Evolutionary conservation across 2,888 invertebrate species (phyloP).

Genomic region (Limnephilus rhombicus): DNA sequence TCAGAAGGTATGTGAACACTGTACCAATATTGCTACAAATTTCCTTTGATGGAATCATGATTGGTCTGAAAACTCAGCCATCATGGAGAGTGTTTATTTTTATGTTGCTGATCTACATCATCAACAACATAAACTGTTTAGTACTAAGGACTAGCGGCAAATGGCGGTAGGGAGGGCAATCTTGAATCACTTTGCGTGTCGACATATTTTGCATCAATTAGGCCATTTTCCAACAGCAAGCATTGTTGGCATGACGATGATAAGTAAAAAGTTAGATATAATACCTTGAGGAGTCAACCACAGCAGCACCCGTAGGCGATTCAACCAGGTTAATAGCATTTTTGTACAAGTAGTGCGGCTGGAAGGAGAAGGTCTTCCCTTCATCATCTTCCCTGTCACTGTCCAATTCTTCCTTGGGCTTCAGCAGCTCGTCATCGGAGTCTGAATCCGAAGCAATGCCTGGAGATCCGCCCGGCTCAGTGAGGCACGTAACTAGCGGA

Average conservation of each 20-base stretch:
- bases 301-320: not conserved
- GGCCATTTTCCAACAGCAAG: too few species aligned
- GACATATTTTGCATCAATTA: too few species aligned
- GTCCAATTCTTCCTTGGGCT: not conserved
- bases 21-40: too few species aligned
- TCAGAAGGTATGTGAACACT: too few species aligned
- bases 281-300: not conserved
- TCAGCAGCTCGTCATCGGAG: not conserved
- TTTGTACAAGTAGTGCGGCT: not conserved
- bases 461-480: not conserved
- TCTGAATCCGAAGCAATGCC: not conserved
- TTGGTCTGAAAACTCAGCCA: too few species aligned
- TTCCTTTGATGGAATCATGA: too few species aligned
- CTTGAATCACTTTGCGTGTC: too few species aligned
- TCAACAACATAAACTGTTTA: not conserved
- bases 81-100: too few species aligned
- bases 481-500: too few species aligned
- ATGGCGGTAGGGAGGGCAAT: not conserved
- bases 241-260: not conserved
- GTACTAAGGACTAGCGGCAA: not conserved
- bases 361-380: not conserved
- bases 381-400: not conserved
- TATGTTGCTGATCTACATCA: not conserved
- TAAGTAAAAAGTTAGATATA: not conserved
- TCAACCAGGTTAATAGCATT: not conserved